phyloP scores from a whole-genome alignment of 92 coral and sea anemone species.

The Umimayanthus chanpuru region DNA sequence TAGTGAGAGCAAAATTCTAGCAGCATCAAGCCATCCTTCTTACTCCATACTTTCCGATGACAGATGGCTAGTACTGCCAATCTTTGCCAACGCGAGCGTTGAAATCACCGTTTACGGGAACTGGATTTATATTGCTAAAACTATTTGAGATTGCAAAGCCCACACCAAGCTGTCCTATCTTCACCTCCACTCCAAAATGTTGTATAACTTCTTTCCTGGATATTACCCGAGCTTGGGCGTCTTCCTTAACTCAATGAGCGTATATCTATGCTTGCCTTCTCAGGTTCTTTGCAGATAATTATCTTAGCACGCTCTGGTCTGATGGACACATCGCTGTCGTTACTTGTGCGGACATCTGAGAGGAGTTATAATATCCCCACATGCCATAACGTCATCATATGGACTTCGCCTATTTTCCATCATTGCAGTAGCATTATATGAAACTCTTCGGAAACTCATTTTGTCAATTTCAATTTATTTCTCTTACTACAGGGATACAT shows the following conservation, averaged over 20 bases:
- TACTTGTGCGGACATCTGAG: conserved; percentile 45
- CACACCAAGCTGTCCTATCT: background rate
- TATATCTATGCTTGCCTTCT: conserved; percentile 34
- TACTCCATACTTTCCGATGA: background rate
- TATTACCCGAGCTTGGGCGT: conserved; percentile 20
- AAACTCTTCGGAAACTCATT: background rate
- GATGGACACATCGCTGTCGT: conserved; percentile 22
- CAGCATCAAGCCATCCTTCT: conserved; percentile 54
- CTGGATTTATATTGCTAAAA: conserved; percentile 39
- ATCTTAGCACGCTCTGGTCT: conserved; percentile 61
- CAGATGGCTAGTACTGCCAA: no score
- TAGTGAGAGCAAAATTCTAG: conserved; percentile 54
- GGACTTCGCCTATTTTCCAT: background rate
- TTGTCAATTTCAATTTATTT: no score
- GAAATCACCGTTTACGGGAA: conserved; percentile 19
- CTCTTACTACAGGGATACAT: no score
- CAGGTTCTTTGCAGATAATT: conserved; percentile 43
- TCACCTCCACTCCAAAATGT: no score
- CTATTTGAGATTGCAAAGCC: conserved; percentile 40
- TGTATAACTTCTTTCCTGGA: background rate
- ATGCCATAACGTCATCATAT: background rate
- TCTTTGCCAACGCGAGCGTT: no score
- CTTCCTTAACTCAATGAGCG: conserved; percentile 48
- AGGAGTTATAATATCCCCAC: background rate
- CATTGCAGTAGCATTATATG: background rate